Evolutionary conservation across 2,113 vertebrate species (phyloP).

Genomic region (Oryzias woworae): DNA sequence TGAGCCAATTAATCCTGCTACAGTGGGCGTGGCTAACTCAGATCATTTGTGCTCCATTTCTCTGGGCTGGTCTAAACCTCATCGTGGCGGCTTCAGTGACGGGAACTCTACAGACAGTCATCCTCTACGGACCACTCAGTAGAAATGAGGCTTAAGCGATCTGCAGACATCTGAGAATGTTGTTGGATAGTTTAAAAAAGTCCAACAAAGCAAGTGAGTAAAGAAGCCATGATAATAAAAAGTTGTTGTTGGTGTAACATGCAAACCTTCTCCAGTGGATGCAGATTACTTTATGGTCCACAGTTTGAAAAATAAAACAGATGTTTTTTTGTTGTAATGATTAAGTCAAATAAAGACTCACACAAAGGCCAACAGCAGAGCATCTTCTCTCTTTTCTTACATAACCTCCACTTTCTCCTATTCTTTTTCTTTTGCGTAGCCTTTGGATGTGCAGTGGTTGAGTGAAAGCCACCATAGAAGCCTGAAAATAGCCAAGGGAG

Average conservation of each 20-base stretch:
- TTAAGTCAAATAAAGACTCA: background rate
- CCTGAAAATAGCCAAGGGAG: slow-evolving; percentile 73
- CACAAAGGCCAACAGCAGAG: slow-evolving; percentile 44
- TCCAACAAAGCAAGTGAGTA: background rate
- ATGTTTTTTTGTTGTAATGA: background rate
- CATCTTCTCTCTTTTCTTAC: slow-evolving; percentile 20
- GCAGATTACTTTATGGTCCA: too few relatives aligned
- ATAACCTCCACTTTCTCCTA: slow-evolving; percentile 42
- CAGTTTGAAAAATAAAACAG: too few relatives aligned
- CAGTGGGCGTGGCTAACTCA: too few relatives aligned
- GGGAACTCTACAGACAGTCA: too few relatives aligned
- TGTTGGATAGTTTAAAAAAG: background rate
- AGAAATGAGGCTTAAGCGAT: background rate
- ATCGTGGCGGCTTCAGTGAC: too few relatives aligned
- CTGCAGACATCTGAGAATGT: slow-evolving; percentile 4
- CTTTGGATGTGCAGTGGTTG: slow-evolving; percentile 58
- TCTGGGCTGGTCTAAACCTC: too few relatives aligned
- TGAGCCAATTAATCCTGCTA: too few relatives aligned
- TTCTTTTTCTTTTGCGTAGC: slow-evolving; percentile 44
- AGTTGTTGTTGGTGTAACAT: too few relatives aligned
- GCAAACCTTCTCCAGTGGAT: too few relatives aligned
- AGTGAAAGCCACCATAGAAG: slow-evolving; percentile 59
- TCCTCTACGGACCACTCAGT: too few relatives aligned
- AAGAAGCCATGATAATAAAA: background rate
- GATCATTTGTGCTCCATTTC: too few relatives aligned